Percentiles rank a stretch among this genome's conserved stretches.
phyloP scores from a whole-genome alignment of 2,113 vertebrate species.

The Accipiter cooperii region DNA sequence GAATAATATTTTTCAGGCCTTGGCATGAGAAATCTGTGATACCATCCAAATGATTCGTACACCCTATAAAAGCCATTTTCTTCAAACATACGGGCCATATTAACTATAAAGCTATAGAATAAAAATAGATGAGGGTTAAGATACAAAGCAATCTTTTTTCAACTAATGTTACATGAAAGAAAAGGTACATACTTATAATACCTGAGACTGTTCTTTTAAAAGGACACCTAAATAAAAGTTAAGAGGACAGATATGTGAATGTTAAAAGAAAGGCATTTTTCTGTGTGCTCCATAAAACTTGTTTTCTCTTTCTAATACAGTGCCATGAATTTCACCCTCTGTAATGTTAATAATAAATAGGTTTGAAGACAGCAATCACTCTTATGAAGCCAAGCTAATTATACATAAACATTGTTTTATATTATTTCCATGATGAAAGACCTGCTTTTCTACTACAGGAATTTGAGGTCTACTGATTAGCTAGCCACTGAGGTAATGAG shows the following conservation, averaged over 20 bases:
- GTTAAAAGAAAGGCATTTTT: background rate
- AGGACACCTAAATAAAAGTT: background rate
- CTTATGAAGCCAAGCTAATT: background rate
- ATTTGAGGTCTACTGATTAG: background rate
- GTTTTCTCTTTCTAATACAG: background rate
- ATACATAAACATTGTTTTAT: background rate
- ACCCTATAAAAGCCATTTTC: slow-evolving; percentile 24
- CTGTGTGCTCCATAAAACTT: background rate
- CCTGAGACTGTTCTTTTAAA: background rate
- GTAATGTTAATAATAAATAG: background rate
- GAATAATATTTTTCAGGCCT: slow-evolving; percentile 57
- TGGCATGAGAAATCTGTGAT: slow-evolving; percentile 49
- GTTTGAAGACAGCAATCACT: background rate
- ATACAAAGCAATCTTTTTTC: background rate
- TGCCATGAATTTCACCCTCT: background rate
- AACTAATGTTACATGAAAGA: background rate
- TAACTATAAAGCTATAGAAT: background rate
- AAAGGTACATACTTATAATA: background rate
- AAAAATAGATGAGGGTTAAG: background rate
- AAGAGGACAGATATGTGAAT: background rate
- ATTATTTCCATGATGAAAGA: background rate
- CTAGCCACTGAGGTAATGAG: background rate
- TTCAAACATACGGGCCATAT: slow-evolving; percentile 9
- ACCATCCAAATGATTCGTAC: slow-evolving; percentile 54
- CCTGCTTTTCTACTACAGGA: background rate